phyloP scores from a whole-genome alignment of 2,113 vertebrate species.

The Gadus macrocephalus region DNA sequence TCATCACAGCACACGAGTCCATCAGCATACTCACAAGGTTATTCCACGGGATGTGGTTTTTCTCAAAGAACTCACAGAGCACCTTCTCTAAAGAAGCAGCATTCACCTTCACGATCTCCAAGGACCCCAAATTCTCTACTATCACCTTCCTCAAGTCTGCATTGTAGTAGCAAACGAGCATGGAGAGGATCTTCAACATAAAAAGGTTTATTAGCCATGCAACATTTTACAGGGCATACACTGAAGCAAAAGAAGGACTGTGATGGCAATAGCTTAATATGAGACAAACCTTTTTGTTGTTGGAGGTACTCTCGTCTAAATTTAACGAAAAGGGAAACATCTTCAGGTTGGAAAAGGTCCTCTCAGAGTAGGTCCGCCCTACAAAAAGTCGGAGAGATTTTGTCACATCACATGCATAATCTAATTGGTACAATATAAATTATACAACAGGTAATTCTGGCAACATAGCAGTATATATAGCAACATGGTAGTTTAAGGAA shows the following conservation, averaged over 20 bases:
- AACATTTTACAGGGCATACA: not conserved
- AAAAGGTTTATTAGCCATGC: not conserved
- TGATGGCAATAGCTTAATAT: not conserved
- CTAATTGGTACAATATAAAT: too few relatives aligned
- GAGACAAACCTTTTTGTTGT: conserved; percentile 32
- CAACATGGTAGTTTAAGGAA: too few relatives aligned
- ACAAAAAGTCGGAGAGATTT: conserved; percentile 11
- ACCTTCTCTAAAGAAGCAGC: not conserved
- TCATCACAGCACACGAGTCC: not conserved
- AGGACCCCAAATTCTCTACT: too few relatives aligned
- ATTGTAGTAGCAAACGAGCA: not conserved
- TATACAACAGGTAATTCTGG: too few relatives aligned
- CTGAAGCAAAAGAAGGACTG: not conserved
- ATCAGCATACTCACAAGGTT: not conserved
- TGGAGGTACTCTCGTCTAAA: conserved; percentile 16
- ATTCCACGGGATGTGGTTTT: not conserved
- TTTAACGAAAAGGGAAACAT: conserved; percentile 18
- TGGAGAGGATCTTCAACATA: not conserved
- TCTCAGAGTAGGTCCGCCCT: conserved; percentile 9
- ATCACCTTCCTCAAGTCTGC: not conserved
- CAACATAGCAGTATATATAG: too few relatives aligned
- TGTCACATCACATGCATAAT: conserved; percentile 12
- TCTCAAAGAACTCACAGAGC: not conserved
- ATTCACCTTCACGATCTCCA: too few relatives aligned
- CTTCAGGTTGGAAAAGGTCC: conserved; percentile 18